Percentiles rank a stretch among this genome's conserved stretches.
These are phyloP conservation scores for Crocuta crocuta DNA, from an alignment of 2,113 vertebrate genomes.

Conservation along the genomic window DNA sequence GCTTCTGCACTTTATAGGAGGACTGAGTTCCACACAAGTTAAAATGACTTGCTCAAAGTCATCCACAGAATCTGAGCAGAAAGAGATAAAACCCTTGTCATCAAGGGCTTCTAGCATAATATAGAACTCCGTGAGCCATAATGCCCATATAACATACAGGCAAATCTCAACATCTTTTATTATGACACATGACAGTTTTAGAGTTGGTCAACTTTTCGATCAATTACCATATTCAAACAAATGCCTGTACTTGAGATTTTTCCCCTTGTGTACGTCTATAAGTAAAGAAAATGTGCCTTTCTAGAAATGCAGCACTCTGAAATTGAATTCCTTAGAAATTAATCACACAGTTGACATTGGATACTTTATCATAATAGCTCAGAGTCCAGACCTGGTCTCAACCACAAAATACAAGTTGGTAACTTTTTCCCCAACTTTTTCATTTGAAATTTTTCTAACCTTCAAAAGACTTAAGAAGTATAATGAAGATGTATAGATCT, in stretches of 20 bases:
- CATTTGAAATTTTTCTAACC: background rate
- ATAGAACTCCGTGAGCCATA: slow-evolving; percentile 43
- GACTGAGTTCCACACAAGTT: background rate
- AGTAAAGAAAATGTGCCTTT: slow-evolving; percentile 53
- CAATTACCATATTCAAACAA: slow-evolving; percentile 69
- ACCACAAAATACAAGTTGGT: slow-evolving; percentile 38
- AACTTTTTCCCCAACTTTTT: background rate
- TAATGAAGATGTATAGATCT: background rate
- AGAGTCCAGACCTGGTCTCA: slow-evolving; percentile 45
- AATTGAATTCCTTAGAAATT: slow-evolving; percentile 61
- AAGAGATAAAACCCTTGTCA: background rate
- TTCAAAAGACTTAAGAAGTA: background rate
- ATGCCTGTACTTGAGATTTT: background rate
- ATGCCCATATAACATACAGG: background rate
- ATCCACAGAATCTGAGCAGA: slow-evolving; percentile 28
- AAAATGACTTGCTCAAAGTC: slow-evolving; percentile 40
- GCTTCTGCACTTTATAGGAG: background rate
- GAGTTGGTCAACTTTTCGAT: slow-evolving; percentile 63
- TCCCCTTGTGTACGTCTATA: background rate
- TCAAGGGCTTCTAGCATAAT: background rate
- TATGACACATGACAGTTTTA: slow-evolving; percentile 54
- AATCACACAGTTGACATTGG: slow-evolving; percentile 59
- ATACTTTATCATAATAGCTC: slow-evolving; percentile 50
- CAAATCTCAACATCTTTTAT: slow-evolving; percentile 47
- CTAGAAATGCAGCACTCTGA: slow-evolving; percentile 44